Base-by-base conservation (phyloP, 2,888 invertebrate species). In the Dasysyrphus tricinctus region DNA sequence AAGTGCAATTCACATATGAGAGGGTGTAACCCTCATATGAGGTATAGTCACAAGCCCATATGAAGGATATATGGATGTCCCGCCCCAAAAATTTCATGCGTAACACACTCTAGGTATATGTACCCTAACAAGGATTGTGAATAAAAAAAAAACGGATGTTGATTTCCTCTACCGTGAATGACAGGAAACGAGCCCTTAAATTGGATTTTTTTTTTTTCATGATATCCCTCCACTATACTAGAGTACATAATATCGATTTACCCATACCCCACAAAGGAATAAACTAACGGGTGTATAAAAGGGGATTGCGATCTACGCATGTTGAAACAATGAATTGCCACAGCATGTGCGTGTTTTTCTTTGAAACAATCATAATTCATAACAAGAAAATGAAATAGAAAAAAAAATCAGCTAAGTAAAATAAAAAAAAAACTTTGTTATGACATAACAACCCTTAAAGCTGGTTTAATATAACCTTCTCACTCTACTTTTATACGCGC, bases 331-430 rank as follows among this genome's bases (percentile, higher is more conserved):
- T 79, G 74, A 69, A 79, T 83, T 83, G 61, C 75, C 76, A n/a
- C 65, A 80, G 82, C 78, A 86, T 86, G 86, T 86, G 86, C 86
- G 86, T 86, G 86, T 82, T 86, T 81, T 65, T 82, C 67, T 78
- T 82, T 67, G 44, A 82, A 79, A 82, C 82, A 79, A 86, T 61
- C 61, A 61, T 86, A 79, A 86, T 42, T 86, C 86, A 82, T 86
- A 79, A 86, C 74, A 79, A 75, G 78, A 65, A 84, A 80, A 77
- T 72, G 56, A 63, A 63, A 42, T 12, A 77, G 7, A 49, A 57
- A 14, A 42, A 67, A 47, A 56, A 49, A 16, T 29, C 19, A 65
- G 39, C n/a, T 49, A 39, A 32, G 32, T 5, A 51, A 70, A 74
- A 51, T 24, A 14, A 49, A 57, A 14, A 49, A 57, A 54, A 79